Percentiles rank a stretch among this genome's conserved stretches.
phyloP scores from a whole-genome alignment of 2,113 vertebrate genomes.

The Podiceps cristatus region DNA sequence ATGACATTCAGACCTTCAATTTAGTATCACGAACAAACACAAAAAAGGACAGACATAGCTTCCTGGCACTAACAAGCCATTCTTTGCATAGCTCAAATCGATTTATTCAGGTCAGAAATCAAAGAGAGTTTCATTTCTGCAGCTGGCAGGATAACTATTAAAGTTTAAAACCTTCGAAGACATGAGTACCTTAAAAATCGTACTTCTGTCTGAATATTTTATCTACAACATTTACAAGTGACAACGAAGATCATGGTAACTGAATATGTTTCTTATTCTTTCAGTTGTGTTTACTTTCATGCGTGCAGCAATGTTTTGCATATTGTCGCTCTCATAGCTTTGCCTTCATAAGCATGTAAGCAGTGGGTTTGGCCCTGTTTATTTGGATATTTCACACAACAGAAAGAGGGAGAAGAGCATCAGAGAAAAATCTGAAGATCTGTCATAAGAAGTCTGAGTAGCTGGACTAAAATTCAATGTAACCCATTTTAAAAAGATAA shows the following conservation, averaged over 20 bases:
- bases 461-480: not conserved
- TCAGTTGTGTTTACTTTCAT: not conserved
- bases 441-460: not conserved
- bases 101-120: constrained; percentile 55
- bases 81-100: not conserved
- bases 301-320: not conserved
- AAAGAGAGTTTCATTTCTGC: constrained; percentile 29
- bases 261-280: not conserved
- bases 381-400: not conserved
- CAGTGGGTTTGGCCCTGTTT: not conserved
- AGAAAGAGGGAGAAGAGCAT: not conserved
- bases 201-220: constrained; percentile 34
- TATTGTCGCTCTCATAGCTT: not conserved
- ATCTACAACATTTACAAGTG: not conserved
- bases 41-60: not conserved
- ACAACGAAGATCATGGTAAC: constrained; percentile 9
- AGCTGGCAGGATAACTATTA: constrained; percentile 28
- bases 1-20: not conserved
- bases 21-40: not conserved
- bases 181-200: not conserved
- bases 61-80: not conserved
- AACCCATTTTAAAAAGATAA: not conserved
- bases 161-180: constrained; percentile 22
- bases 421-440: not conserved
- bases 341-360: not conserved